Base-by-base conservation (phyloP, 2,113 vertebrate genomes). In the Struthidea cinerea region DNA sequence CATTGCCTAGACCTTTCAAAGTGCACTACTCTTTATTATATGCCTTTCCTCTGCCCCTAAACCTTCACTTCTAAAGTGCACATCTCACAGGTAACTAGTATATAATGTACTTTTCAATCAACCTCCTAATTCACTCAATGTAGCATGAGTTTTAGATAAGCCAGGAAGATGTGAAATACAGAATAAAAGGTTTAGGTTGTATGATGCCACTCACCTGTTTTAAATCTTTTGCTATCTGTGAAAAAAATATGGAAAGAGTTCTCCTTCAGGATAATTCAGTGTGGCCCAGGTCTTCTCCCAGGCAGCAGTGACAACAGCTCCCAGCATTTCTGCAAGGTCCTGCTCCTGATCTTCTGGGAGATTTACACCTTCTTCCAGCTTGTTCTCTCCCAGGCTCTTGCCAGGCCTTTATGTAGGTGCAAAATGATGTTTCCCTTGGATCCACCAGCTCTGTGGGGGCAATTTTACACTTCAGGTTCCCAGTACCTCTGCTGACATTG, bases 51-150 rank as follows among this genome's bases (percentile, higher is more conserved):
- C 96, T 97, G 96, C 90, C 94, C 88, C 91, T 95, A 96, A 97
- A 95, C 96, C 95, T 93, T 96, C 94, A 91, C 92, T 98, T 97
- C 88, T 95, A 97, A 97, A 97, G 93, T 96, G 68, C 70, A 91
- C 89, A 89, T 93, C n/a, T 87, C 92, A 47, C 92, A 95, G 94
- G 96, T 96, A 97, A 95, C 94, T 89, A 73, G 89, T 93, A 93
- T 94, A 94, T 96, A 97, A 98, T 92, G 93, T 85, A 90, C 81
- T 95, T 97, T 97, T 96, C 96, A 94, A 96, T 97, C 94, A 97
- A 37, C 89, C 23, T 87, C 93, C 94, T 95, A 96, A 95, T 96
- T 96, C 93, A 89, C 64, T 92, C 90, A 68, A 10, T 57, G 83
- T 64, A 82, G 76, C 61, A 18, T 68, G 89, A 93, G 69, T 89